Conservation (phyloP, 2,888 invertebrate genomes). For the Nephrotoma appendiculata region DNA sequence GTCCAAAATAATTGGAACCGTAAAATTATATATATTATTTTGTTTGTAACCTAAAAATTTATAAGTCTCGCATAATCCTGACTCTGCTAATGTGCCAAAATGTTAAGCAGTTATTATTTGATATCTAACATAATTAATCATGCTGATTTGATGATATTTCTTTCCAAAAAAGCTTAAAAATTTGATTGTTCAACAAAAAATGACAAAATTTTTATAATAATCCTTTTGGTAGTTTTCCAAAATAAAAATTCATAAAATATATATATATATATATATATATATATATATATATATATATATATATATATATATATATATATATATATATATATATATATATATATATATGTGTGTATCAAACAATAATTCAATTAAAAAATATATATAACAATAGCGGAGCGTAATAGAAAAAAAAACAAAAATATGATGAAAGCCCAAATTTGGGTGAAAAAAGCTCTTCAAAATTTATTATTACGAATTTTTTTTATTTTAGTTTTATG, state of each 20-base stretch:
- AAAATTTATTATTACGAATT: too few relatives aligned
- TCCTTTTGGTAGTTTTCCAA: neutral
- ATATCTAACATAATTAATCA: neutral
- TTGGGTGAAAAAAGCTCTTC: neutral
- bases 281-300: too few relatives aligned
- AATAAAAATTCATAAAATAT: neutral
- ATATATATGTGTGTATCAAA: neutral
- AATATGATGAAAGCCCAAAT: neutral
- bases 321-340: too few relatives aligned
- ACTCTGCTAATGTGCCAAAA: neutral
- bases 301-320: too few relatives aligned
- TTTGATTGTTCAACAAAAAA: neutral
- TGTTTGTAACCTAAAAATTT: neutral
- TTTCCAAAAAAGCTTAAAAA: neutral
- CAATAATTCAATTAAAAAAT: neutral
- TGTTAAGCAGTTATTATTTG: neutral
- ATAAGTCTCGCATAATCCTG: neutral
- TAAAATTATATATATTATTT: neutral
- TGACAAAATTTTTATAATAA: neutral
- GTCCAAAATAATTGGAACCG: neutral
- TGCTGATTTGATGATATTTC: neutral
- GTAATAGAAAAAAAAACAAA: neutral
- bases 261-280: too few relatives aligned
- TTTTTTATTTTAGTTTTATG: neutral
- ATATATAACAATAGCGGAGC: neutral